These are phyloP conservation scores for Akabosia matsudoensis DNA, from an alignment of 1,140 invertebrate species.

Conservation along the genomic window DNA sequence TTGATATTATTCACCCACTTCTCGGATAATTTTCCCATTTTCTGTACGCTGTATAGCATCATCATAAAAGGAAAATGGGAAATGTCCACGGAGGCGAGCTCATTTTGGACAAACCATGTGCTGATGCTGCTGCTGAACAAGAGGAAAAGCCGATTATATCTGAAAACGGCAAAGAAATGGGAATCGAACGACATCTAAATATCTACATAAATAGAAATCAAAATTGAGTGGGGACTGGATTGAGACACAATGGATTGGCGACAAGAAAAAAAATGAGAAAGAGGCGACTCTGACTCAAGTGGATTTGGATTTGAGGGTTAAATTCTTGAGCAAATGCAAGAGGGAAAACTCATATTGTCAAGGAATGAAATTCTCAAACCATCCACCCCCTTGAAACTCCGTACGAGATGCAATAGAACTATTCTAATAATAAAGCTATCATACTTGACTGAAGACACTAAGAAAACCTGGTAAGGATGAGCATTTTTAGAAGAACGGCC, in stretches of 20 bases:
- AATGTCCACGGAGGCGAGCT: not conserved
- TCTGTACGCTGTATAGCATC: not conserved
- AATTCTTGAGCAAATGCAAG: conserved; percentile 3
- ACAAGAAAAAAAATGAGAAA: not conserved
- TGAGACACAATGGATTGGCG: conserved; percentile 13
- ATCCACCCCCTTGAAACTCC: not conserved
- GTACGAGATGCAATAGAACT: not conserved
- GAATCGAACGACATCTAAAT: conserved; percentile 20
- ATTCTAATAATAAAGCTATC: not conserved
- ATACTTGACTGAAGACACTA: not conserved
- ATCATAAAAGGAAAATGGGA: not conserved
- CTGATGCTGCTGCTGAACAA: not conserved
- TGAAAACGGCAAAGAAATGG: not conserved
- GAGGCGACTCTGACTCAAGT: not conserved
- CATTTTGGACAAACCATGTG: not conserved
- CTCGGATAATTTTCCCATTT: not conserved
- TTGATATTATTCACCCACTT: conserved; percentile 18
- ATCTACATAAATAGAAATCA: conserved; percentile 21
- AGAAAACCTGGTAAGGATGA: not conserved
- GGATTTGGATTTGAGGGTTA: not conserved
- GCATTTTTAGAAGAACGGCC: not conserved
- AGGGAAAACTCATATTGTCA: conserved; percentile 8
- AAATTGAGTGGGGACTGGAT: conserved; percentile 18
- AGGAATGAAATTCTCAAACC: too few species aligned
- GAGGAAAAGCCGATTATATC: not conserved